Conservation (phyloP, 1,140 invertebrate genomes). For the Colletes latitarsis region DNA sequence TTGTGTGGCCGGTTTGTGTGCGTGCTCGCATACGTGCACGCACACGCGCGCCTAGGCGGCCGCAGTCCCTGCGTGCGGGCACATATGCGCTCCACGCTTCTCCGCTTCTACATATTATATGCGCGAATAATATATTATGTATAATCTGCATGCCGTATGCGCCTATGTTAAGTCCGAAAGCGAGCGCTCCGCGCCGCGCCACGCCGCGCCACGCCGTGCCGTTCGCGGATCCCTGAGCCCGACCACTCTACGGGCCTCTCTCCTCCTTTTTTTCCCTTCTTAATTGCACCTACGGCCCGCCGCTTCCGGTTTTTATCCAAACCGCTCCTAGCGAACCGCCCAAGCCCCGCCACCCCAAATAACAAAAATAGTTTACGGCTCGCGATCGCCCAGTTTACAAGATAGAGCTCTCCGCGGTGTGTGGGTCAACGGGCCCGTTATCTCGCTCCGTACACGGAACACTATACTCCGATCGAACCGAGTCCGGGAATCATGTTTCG, state of each 20-base stretch:
- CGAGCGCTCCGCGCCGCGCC: background rate
- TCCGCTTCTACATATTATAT: conserved; percentile 43
- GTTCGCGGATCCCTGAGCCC: background rate
- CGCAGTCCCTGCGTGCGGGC: background rate
- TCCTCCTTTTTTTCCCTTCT: background rate
- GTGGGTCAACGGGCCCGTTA: conserved; percentile 3
- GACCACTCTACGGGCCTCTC: background rate
- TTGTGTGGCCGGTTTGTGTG: conserved; percentile 24
- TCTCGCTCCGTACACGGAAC: background rate
- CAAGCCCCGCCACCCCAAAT: background rate
- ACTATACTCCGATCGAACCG: background rate
- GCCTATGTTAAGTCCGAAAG: conserved; percentile 33
- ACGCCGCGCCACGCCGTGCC: background rate
- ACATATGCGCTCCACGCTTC: conserved; percentile 1
- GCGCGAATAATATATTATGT: conserved; percentile 46
- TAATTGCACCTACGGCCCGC: conserved; percentile 9
- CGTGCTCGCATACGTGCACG: background rate
- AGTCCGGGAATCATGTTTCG: background rate
- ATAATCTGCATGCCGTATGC: conserved; percentile 42
- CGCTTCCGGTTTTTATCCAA: background rate
- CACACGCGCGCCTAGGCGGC: background rate
- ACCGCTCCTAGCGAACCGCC: background rate
- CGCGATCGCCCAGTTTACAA: background rate
- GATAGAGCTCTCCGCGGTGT: background rate
- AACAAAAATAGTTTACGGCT: background rate